Evolutionary conservation across 1,140 invertebrate genomes (phyloP), one percentile per base, ranked within the genome.

Genomic region (Diprion similis): DNA sequence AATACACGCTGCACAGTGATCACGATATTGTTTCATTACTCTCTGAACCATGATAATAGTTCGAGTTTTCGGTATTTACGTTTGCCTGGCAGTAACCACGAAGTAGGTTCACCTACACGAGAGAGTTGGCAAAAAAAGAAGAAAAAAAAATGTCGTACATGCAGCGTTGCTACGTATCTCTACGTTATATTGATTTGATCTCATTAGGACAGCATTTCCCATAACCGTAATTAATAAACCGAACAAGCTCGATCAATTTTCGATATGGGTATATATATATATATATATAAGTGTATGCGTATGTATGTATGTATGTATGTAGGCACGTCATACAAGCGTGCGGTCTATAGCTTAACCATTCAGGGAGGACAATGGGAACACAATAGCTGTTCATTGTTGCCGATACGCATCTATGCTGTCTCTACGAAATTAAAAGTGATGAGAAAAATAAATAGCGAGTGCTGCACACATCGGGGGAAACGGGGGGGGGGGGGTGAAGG

Each of bases 361-460:
- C 69, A 68, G 71, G 77, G n/a, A 45, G 75, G 70, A 79, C 78
- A 80, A 78, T 81, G 77, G 77, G 71, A 64, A 71, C 75, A 77
- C 76, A 81, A 80, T 80, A 77, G 77, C 75, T 46, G 73, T 64
- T 72, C 68, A 37, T 77, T 72, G 72, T 17, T 73, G 68, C 15
- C 73, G 83, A 85, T 83, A 85, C 74, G 78, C 78, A 83, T 85
- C 82, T 82, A 82, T 75, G 77, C 81, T 84, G 83, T 86, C 83
- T 84, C 79, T 80, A 78, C 71, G 74, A 84, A 84, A 85, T 86
- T 83, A 84, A 86, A 84, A 85, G 80, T 81, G 83, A 83, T 83
- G 83, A 84, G 82, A 83, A 85, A 84, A 84, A 84, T 84, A 84
- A 84, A 85, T 82, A 83, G 76, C 78, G 76, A 71, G 79, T 71